Evolutionary conservation across 2,888 invertebrate genomes (phyloP).

Genomic region (Chrysina gloriosa): DNA sequence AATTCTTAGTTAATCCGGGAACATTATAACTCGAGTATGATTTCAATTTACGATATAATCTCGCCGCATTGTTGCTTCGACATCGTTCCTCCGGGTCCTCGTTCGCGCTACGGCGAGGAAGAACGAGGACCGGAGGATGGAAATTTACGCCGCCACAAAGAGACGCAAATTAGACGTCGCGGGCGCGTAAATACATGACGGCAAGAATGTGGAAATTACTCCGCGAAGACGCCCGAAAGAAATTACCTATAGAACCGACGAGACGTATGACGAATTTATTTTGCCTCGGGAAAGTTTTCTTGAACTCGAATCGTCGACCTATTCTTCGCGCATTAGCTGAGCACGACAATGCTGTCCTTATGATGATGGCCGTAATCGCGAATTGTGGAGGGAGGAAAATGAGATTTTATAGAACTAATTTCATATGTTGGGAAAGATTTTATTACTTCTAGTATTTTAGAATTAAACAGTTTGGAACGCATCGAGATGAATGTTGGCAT

Average conservation of each 20-base stretch:
- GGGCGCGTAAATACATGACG: conserved; percentile 17
- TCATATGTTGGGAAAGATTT: too few relatives aligned
- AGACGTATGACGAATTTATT: background rate
- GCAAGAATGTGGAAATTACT: conserved; percentile 25
- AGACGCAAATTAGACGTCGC: conserved; percentile 30
- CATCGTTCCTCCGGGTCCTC: background rate
- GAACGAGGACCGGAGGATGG: conserved; percentile 6
- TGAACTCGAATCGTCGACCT: background rate
- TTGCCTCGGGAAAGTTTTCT: background rate
- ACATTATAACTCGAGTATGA: conserved; percentile 46
- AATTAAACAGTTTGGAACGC: too few relatives aligned
- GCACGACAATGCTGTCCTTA: too few relatives aligned
- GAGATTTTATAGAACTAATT: too few relatives aligned
- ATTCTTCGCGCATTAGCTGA: background rate
- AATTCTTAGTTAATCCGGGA: conserved; percentile 47
- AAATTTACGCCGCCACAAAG: conserved; percentile 19
- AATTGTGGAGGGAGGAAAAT: too few relatives aligned
- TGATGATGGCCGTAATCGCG: too few relatives aligned
- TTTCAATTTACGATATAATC: conserved; percentile 43
- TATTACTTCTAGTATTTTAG: too few relatives aligned
- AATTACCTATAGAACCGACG: conserved; percentile 9
- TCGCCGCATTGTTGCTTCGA: conserved; percentile 19
- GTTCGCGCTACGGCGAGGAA: background rate
- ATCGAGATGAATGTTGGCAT: too few relatives aligned
- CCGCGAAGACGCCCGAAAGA: conserved; percentile 16